phyloP scores from a whole-genome alignment of 53 echinoderm and acorn worm species.

The Holothuria leucospilota region DNA sequence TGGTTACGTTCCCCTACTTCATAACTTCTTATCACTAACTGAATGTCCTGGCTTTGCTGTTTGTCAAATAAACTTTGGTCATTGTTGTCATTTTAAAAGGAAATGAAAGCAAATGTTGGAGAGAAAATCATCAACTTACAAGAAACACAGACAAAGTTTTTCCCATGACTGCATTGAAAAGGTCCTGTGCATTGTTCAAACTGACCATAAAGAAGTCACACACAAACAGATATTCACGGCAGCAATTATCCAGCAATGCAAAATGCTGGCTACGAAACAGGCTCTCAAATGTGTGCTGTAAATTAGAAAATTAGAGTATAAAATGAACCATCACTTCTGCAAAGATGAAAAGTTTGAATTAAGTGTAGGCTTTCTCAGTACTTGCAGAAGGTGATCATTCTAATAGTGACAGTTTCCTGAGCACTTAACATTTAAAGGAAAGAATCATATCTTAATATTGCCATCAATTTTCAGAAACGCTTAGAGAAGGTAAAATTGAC shows the following conservation, averaged over 20 bases:
- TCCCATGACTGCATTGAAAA: slow-evolving; percentile 90
- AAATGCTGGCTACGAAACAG: slow-evolving; percentile 96
- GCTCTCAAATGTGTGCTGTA: slow-evolving; percentile 96
- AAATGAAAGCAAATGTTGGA: background rate
- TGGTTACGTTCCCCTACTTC: too few species aligned
- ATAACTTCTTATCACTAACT: too few species aligned
- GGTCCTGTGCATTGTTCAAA: slow-evolving; percentile 90
- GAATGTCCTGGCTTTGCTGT: too few species aligned
- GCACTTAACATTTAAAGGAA: too few species aligned
- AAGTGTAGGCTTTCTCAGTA: too few species aligned
- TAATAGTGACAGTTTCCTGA: too few species aligned
- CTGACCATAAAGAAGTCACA: slow-evolving; percentile 99
- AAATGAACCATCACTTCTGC: background rate
- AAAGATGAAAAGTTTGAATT: too few species aligned
- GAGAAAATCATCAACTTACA: slow-evolving; percentile 54
- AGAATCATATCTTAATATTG: too few species aligned
- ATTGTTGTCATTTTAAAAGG: background rate
- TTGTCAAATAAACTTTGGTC: too few species aligned
- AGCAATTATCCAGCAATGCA: slow-evolving; percentile 92
- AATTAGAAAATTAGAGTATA: background rate
- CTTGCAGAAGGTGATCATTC: too few species aligned
- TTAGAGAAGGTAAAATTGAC: too few species aligned
- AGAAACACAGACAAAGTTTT: slow-evolving; percentile 95
- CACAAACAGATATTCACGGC: slow-evolving; percentile 93
- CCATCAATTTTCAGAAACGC: too few species aligned